Percentiles rank a stretch among this genome's conserved stretches.
These are phyloP conservation scores for Sebastiscus tertius DNA, from an alignment of 2,797 vertebrate species.

Conservation along the genomic window DNA sequence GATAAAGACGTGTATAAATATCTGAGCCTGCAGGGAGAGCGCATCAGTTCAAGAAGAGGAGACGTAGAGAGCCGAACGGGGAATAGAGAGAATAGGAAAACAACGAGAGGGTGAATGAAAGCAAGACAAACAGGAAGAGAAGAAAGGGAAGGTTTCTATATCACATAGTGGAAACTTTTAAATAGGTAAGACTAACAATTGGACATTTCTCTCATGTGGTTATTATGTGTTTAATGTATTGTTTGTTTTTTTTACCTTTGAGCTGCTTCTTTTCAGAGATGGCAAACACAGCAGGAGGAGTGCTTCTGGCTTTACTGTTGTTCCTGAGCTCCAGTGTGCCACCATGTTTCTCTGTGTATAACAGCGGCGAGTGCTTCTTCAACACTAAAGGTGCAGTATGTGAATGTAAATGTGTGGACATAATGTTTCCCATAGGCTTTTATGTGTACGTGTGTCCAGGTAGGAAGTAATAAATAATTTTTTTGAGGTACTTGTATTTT, in stretches of 20 bases:
- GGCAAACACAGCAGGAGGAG: slow-evolving; percentile 47
- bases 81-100: slow-evolving; percentile 3
- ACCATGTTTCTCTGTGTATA: slow-evolving; percentile 66
- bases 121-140: slow-evolving; percentile 10
- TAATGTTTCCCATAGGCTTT: not conserved
- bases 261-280: slow-evolving; percentile 50
- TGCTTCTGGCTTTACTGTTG: slow-evolving; percentile 58
- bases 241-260: not conserved
- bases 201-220: not conserved
- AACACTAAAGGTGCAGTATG: slow-evolving; percentile 81
- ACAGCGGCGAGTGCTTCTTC: slow-evolving; percentile 83
- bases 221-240: not conserved
- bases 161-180: not conserved
- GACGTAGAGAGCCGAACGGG: not conserved
- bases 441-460: not conserved
- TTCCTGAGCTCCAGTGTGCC: slow-evolving; percentile 65
- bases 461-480: not conserved
- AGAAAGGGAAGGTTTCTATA: not conserved
- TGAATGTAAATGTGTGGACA: not conserved
- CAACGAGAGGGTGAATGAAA: slow-evolving; percentile 37
- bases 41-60: slow-evolving; percentile 44
- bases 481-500: not conserved
- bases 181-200: slow-evolving; percentile 30
- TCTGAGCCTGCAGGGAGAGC: slow-evolving; percentile 31
- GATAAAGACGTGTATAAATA: slow-evolving; percentile 76